phyloP scores from a whole-genome alignment of 2,797 vertebrate genomes.

The Etheostoma perlongum region DNA sequence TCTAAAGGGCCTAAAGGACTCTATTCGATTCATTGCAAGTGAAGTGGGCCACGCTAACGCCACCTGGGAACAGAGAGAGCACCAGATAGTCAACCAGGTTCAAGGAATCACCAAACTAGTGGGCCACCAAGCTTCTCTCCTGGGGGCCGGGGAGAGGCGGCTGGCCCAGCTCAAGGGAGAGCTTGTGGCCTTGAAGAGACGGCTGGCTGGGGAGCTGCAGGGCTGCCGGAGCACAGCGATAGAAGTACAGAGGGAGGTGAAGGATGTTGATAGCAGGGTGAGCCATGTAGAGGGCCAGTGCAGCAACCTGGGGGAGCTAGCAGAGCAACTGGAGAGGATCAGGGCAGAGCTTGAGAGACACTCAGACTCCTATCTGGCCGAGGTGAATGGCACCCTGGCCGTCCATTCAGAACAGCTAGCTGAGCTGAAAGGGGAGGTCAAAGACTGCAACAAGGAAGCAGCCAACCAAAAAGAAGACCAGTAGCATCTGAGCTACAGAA shows the following conservation, averaged over 20 bases:
- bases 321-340: constrained; percentile 86
- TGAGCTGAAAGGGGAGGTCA: constrained; percentile 88
- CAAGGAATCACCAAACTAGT: constrained; percentile 93
- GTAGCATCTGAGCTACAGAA: constrained; percentile 74
- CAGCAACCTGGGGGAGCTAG: constrained; percentile 84
- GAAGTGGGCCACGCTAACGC: constrained; percentile 89
- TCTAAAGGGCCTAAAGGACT: constrained; percentile 94
- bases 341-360: constrained; percentile 88
- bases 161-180: constrained; percentile 92
- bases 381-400: constrained; percentile 89
- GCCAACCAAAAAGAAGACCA: constrained; percentile 76
- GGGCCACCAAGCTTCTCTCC: constrained; percentile 89
- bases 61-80: constrained; percentile 90
- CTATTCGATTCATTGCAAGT: constrained; percentile 88
- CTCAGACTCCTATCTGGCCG: constrained; percentile 88
- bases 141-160: constrained; percentile 90
- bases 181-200: constrained; percentile 89
- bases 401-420: constrained; percentile 90
- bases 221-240: constrained; percentile 89
- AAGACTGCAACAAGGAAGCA: constrained; percentile 86
- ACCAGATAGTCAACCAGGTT: constrained; percentile 90
- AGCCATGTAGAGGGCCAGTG: constrained; percentile 90
- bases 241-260: constrained; percentile 88
- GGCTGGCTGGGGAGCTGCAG: constrained; percentile 88
- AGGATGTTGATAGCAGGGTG: constrained; percentile 90